Percentiles rank a stretch among this genome's conserved stretches.
Evolutionary conservation across 1,140 invertebrate genomes (phyloP).

Genomic region (Drosophila serrata): DNA sequence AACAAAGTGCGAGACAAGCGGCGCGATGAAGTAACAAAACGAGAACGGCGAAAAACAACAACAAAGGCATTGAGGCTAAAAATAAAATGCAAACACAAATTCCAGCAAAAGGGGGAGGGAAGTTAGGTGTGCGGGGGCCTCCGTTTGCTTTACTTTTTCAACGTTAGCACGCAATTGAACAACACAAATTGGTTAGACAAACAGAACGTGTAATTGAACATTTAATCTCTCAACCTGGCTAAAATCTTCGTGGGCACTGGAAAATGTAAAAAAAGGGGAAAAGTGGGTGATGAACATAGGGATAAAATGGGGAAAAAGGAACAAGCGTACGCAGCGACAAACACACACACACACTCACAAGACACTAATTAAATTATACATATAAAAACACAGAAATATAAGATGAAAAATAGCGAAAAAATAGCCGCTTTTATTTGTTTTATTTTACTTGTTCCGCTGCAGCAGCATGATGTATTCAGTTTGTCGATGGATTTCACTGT

Average conservation of each 20-base stretch:
- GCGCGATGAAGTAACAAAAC: constrained; percentile 49
- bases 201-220: constrained; percentile 28
- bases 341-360: constrained; percentile 28
- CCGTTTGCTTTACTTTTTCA: constrained; percentile 13
- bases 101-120: constrained; percentile 19
- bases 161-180: constrained; percentile 41
- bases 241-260: constrained; percentile 38
- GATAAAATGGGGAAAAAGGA: constrained; percentile 1
- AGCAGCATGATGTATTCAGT: constrained; percentile 65
- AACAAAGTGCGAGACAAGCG: constrained; percentile 59
- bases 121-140: not conserved
- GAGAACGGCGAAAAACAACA: constrained; percentile 43
- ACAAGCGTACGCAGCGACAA: constrained; percentile 21
- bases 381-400: constrained; percentile 54
- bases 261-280: constrained; percentile 13
- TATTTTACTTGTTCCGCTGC: constrained; percentile 82
- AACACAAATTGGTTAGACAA: constrained; percentile 48
- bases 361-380: constrained; percentile 71
- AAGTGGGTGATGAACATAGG: constrained; percentile 4
- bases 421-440: constrained; percentile 39
- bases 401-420: constrained; percentile 46
- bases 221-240: constrained; percentile 33
- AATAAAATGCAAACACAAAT: constrained; percentile 62
- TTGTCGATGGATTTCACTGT: constrained; percentile 17
- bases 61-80: constrained; percentile 43